Evolutionary conservation across 2,113 vertebrate species (phyloP).

Genomic region (Isurus oxyrinchus): DNA sequence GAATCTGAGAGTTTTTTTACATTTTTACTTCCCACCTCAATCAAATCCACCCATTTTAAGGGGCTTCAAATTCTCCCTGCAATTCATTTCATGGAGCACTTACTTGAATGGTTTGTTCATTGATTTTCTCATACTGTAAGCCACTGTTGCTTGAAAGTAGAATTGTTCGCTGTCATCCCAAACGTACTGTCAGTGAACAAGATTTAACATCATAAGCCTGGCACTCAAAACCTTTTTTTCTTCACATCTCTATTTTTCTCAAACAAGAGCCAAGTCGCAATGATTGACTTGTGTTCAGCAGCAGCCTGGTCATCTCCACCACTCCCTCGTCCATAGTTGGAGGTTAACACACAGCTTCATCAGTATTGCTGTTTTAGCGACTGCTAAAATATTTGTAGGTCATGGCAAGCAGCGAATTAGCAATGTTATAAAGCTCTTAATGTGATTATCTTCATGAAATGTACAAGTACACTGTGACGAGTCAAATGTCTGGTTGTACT

Average conservation of each 20-base stretch:
- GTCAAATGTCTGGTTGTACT: neutral
- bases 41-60: too few relatives aligned
- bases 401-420: neutral
- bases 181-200: conserved; percentile 61
- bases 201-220: neutral
- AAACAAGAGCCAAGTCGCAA: neutral
- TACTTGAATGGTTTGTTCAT: conserved; percentile 61
- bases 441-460: neutral
- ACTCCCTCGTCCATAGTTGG: neutral
- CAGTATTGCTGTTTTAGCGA: neutral
- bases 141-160: conserved; percentile 79
- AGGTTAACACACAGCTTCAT: neutral
- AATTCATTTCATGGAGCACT: conserved; percentile 43
- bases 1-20: neutral
- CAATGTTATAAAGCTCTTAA: neutral
- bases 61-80: neutral
- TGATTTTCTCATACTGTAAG: conserved; percentile 76
- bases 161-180: conserved; percentile 83
- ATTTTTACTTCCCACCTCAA: neutral
- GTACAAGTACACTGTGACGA: neutral
- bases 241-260: neutral
- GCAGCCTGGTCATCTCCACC: neutral
- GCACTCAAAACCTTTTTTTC: neutral
- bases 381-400: neutral
- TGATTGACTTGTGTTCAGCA: neutral